Base-by-base conservation (phyloP, 2,113 vertebrate species). In the Notiomystis cincta region DNA sequence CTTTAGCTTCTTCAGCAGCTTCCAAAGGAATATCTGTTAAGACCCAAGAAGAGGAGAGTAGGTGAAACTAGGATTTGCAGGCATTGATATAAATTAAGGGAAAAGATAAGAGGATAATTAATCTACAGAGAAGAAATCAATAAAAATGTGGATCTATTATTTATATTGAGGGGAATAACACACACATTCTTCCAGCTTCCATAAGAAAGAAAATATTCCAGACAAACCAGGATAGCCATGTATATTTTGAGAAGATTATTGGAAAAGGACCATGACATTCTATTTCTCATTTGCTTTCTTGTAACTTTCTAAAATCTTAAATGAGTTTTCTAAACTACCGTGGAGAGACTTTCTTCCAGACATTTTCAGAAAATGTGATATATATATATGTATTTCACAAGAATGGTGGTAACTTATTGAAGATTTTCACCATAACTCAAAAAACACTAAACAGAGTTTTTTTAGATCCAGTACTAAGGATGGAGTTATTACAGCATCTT, bases 131-230 rank as follows among this genome's bases (percentile, higher is more conserved):
- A 94, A 91, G 8, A 96, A 96, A 94, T 90, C 58, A 94, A 66
- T 96, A 75, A 89, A 97, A 93, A 90, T 92, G 28, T 58, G 79
- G 33, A 97, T 87, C 28, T 92, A 58, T 58, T 84, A 61, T 95
- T 88, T 54, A 64, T 83, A n/a, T 47, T 62, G 24, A 62, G 3
- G 2, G 13, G 8, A 86, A 9, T 64, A 84, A 93, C 65, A 67
- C 62, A 84, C 10, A 94, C 67, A 82, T 93, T 96, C 40, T 94
- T 97, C n/a, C 33, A 62, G 12, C 37, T 92, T 96, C 79, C 35
- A 25, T 47, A 93, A 87, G n/a, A 90, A 93, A 65, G 31, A 94
- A 78, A 51, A 25, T 92, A 13, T 17, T 61, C 5, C 30, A 40
- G 33, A 82, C 15, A 76, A 89, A 47, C 3, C 8, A 79, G 19